Evolutionary conservation across 2,113 vertebrate genomes (phyloP).

Genomic region (Leptosomus discolor): DNA sequence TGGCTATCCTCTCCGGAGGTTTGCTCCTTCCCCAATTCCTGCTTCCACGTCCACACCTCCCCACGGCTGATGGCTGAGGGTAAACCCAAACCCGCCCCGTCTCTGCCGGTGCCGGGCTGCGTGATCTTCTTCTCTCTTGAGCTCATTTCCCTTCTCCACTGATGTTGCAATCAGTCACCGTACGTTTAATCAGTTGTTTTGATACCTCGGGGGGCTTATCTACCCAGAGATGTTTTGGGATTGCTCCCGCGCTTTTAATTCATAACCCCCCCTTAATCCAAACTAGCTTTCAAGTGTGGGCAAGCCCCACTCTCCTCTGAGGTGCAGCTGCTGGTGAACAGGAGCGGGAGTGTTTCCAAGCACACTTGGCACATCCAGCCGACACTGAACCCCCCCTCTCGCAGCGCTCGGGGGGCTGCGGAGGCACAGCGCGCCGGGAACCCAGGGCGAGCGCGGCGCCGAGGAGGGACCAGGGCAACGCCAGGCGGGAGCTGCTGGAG

Average conservation of each 20-base stretch:
- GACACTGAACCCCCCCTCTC: neutral
- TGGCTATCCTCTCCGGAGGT: neutral
- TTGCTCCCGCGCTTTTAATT: neutral
- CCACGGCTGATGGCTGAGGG: neutral
- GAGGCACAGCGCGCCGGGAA: accelerated
- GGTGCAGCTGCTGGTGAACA: neutral
- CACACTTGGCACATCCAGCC: neutral
- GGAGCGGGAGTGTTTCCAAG: neutral
- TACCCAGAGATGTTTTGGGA: neutral
- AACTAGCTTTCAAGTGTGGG: neutral
- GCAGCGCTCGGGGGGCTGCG: no score
- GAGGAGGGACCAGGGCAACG: neutral
- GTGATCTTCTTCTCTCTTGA: neutral
- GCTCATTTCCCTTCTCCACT: neutral
- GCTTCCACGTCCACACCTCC: neutral
- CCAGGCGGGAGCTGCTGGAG: neutral
- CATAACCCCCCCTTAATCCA: neutral
- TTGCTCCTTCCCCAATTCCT: neutral
- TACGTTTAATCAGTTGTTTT: neutral
- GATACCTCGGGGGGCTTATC: neutral
- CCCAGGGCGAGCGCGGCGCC: accelerated
- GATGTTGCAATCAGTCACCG: neutral
- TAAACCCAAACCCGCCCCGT: neutral
- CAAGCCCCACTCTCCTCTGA: neutral
- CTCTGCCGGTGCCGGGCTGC: accelerated